Evolutionary conservation across 2,888 invertebrate genomes (phyloP), one percentile per base, ranked within the genome.

Genomic region (Tetragonula carbonaria): DNA sequence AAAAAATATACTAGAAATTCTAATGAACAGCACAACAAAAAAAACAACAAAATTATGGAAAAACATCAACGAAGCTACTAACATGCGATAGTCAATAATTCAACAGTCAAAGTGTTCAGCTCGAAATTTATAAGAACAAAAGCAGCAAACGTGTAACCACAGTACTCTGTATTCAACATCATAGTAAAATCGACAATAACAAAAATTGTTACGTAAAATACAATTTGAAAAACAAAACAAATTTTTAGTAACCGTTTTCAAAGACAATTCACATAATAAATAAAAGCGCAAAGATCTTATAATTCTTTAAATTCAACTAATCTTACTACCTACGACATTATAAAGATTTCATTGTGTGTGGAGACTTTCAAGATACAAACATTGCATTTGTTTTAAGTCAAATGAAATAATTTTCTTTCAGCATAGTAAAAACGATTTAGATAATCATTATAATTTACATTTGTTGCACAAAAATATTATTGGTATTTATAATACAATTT

Each of bases 41-140:
- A 50, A 78, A 74, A 70, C 55, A 78, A 82, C 73, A 83, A 65
- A 81, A 68, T 71, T 72, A 33, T 57, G 75, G 75, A 55, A 78
- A 71, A 81, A 81, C 84, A 89, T 90, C 88, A 90, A 90, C 63
- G 65, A 53, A 80, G 62, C 66, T 70, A 76, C 13, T 5, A 57
- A 74, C 63, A 65, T 66, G 78, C 66, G 75, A 70, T 62, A 67
- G 73, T 78, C 82, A 67, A 73, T 71, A 91, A 28, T 28, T 28
- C 28, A 28, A 28, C 28, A 23, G 23, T 23, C 23, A 28, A 28
- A 28, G 86, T 88, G 75, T 72, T 45, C 74, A 72, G 80, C 70
- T 82, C 77, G 85, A 88, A 85, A 83, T 78, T 76, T 66, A 67
- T 67, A 62, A 73, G n/a, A 23, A 72, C 63, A 70, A 82, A 84